Base-by-base conservation (phyloP, 2,888 invertebrate genomes). In the Dasysyrphus tricinctus region DNA sequence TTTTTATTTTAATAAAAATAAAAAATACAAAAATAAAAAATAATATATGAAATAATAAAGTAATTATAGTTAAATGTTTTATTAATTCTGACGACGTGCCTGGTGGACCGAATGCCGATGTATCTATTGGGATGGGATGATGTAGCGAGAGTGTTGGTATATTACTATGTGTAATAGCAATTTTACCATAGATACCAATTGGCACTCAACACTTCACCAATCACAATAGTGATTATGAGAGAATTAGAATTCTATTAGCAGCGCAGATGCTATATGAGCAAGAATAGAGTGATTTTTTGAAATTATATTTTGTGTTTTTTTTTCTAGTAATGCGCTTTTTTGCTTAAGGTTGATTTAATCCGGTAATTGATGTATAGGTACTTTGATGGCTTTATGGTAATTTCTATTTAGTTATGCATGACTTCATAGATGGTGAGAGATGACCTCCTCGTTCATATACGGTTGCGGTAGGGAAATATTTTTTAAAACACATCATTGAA, bases 321-420 rank as follows among this genome's bases (percentile, higher is more conserved):
- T 24, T 5, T 14, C 29, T 54, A 3, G 29, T 54, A n/a, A 54
- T 32, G 54, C 54, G 29, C 29, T 24, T 24, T 24, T 24, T 24
- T 24, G 24, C 51, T 8, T 54, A 29, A n/a, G 54, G n/a, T 32
- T 54, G 54, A 54, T 54, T 54, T n/a, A 54, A 54, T 54, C 29
- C 11, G 29, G 29, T 54, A 54, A 54, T 54, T 54, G 54, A 54
- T 54, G 54, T 54, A n/a, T n/a, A 54, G 24, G 34, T 63, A 24
- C 39, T 54, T 32, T 54, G 54, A 54, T 67, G 69, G 16, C 54
- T 51, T 70, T 54, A 54, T 54, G 54, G 54, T 57, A 44, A 54
- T 37, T 67, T 67, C 57, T 57, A 65, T 44, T 59, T 76, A 47
- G 76, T 54, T 76, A 69, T 69, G 76, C 67, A 76, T 76, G 76